Evolutionary conservation across 1,140 invertebrate genomes (phyloP).

Genomic region (Bombus turneri): DNA sequence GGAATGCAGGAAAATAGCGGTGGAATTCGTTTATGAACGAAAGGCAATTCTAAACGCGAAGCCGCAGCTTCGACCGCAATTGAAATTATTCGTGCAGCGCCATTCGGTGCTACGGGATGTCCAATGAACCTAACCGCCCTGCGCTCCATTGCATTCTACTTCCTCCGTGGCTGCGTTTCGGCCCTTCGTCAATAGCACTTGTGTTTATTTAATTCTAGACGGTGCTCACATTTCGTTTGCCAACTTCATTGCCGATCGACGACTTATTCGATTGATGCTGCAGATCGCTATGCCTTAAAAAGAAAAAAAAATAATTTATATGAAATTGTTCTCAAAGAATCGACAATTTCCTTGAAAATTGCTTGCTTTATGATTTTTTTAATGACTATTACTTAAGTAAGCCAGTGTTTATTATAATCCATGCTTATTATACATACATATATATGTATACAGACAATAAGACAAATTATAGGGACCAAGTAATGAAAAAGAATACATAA

Average conservation of each 20-base stretch:
- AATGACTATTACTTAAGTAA: too few relatives aligned
- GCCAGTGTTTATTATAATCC: too few relatives aligned
- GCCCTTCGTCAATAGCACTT: too few relatives aligned
- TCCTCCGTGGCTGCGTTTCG: not conserved
- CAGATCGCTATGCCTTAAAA: constrained; percentile 72
- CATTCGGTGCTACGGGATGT: not conserved
- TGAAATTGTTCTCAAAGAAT: not conserved
- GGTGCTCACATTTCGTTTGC: constrained; percentile 69
- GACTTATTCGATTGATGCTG: constrained; percentile 72
- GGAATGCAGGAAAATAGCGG: not conserved
- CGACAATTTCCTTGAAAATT: not conserved
- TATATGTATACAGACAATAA: too few relatives aligned
- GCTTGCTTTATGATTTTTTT: too few relatives aligned
- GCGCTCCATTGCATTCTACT: not conserved
- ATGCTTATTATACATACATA: too few relatives aligned
- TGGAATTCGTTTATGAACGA: constrained; percentile 18
- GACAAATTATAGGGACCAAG: too few relatives aligned
- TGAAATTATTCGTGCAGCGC: constrained; percentile 42
- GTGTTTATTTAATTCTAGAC: constrained; percentile 42
- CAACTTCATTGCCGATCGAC: constrained; percentile 55
- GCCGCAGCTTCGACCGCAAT: constrained; percentile 16
- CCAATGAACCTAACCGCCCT: not conserved
- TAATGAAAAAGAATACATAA: too few relatives aligned
- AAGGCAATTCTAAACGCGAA: not conserved
- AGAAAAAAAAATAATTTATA: not conserved